Evolutionary conservation across 2,113 vertebrate species (phyloP).

Genomic region (Callochromis pleurospilus): DNA sequence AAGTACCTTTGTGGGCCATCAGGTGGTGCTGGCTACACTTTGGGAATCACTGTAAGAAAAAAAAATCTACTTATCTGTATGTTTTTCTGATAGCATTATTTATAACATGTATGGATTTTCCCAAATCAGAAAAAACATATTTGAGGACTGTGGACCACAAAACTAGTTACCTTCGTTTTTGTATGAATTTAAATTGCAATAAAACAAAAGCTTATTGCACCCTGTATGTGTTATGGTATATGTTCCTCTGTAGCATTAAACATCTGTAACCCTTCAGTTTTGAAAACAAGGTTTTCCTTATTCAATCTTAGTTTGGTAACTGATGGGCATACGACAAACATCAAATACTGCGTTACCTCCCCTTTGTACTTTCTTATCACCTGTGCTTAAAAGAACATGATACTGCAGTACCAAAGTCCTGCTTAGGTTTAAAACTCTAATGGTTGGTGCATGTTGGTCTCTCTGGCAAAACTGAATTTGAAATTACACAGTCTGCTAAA

Average conservation of each 20-base stretch:
- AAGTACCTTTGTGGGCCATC: neutral
- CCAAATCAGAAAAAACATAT: neutral
- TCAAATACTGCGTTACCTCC: neutral
- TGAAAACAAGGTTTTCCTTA: neutral
- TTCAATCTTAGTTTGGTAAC: neutral
- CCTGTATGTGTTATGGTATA: neutral
- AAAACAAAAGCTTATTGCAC: neutral
- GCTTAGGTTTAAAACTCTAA: neutral
- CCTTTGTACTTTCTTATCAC: conserved; percentile 6
- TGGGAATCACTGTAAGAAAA: neutral
- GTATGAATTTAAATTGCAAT: neutral
- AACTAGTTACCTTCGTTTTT: neutral
- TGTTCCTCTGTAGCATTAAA: neutral
- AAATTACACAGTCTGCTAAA: neutral
- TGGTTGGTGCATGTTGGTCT: neutral
- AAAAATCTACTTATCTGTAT: neutral
- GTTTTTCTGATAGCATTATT: neutral
- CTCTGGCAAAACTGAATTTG: neutral
- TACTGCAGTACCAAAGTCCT: neutral
- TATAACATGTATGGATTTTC: neutral
- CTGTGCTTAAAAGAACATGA: neutral
- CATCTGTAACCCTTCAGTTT: neutral
- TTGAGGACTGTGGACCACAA: neutral
- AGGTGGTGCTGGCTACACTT: neutral
- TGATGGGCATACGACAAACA: neutral